Percentiles rank a stretch among this genome's conserved stretches.
phyloP scores from a whole-genome alignment of 2,797 vertebrate genomes.

The Luscinia megarhynchos region DNA sequence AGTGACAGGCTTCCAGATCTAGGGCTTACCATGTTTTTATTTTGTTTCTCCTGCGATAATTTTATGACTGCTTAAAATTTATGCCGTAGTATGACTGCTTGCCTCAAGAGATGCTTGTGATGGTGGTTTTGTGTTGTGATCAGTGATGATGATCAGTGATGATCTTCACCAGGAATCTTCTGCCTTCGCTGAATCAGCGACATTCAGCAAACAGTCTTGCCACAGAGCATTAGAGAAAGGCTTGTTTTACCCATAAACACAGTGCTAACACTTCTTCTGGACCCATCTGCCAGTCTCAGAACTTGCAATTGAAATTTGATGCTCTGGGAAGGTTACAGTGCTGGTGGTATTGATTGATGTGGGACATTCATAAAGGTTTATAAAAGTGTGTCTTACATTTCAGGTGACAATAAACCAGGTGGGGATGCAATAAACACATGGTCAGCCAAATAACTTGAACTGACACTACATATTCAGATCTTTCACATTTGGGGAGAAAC shows the following conservation, averaged over 20 bases:
- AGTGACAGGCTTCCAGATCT: neutral
- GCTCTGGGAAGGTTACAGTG: neutral
- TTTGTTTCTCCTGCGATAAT: neutral
- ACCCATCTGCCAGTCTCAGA: neutral
- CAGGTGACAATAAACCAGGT: neutral
- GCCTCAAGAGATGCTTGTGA: neutral
- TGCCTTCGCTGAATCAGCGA: accelerated
- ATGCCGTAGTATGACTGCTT: neutral
- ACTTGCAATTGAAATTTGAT: neutral
- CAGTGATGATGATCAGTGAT: no score
- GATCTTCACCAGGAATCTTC: neutral
- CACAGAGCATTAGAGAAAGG: neutral
- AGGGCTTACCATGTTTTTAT: neutral
- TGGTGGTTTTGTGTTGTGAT: neutral
- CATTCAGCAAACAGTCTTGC: neutral
- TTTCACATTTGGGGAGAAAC: neutral
- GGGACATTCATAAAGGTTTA: neutral
- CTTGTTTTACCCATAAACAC: neutral
- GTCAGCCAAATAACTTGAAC: neutral
- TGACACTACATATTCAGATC: neutral
- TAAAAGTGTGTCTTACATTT: neutral
- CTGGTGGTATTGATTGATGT: neutral
- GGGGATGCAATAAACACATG: neutral
- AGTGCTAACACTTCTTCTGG: neutral
- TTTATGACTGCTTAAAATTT: no score